Evolutionary conservation across 2,113 vertebrate genomes (phyloP).

Genomic region (Gasterosteus aculeatus): DNA sequence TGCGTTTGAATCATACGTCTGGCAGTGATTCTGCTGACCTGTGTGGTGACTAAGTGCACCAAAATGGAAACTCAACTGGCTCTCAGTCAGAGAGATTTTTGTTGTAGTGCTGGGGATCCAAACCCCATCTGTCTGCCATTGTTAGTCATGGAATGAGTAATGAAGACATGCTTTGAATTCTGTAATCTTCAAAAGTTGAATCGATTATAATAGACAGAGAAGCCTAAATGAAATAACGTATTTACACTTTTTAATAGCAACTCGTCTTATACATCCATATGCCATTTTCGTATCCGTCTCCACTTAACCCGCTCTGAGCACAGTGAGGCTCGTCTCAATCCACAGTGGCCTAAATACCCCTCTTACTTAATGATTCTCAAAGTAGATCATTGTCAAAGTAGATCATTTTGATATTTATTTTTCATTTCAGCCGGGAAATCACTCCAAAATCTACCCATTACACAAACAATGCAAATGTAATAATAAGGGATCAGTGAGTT

Average conservation of each 20-base stretch:
- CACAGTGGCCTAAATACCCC: too few relatives aligned
- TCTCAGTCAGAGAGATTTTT: not conserved
- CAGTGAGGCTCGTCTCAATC: too few relatives aligned
- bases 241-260: not conserved
- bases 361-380: too few relatives aligned
- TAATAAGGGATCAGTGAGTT: not conserved
- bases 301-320: too few relatives aligned
- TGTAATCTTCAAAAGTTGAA: not conserved
- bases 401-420: not conserved
- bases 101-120: not conserved
- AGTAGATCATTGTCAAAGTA: too few relatives aligned
- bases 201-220: not conserved
- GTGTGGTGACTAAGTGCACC: not conserved
- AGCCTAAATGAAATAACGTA: not conserved
- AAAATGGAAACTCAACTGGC: not conserved
- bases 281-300: too few relatives aligned
- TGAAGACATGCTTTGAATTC: slow-evolving; percentile 10
- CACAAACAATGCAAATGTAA: not conserved
- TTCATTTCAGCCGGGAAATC: not conserved
- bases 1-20: not conserved
- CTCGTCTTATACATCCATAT: not conserved
- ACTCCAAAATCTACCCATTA: too few relatives aligned
- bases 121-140: slow-evolving; percentile 7
- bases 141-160: not conserved
- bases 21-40: not conserved